Base-by-base conservation (phyloP, 2,888 invertebrate genomes). In the Alsophila aescularia region DNA sequence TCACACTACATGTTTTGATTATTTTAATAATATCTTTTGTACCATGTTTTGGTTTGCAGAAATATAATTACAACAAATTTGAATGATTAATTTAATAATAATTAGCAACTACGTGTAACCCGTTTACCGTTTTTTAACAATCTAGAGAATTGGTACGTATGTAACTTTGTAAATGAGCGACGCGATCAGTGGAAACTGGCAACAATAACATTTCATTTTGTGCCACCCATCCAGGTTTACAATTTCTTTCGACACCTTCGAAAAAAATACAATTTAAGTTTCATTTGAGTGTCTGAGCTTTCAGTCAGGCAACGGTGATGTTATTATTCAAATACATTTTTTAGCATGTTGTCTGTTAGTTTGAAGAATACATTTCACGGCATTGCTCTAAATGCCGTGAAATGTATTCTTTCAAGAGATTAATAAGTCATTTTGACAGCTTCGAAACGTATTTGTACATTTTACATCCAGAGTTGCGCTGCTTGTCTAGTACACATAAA, bases 81-180 rank as follows among this genome's bases (percentile, higher is more conserved):
- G 18, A 43, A 49, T 55, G 10, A 58, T 40, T 31, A 50, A 16
- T 36, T 29, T 40, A 40, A 50, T 55, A 45, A 55, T 51, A 42
- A 55, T 34, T 21, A 35, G 40, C 55, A 50, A 49, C 45, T 51
- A 55, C 13, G 15, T 51, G 35, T 44, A 60, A 56, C 59, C 52
- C 56, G 51, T 61, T 61, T 48, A 60, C 44, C 58, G 56, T 52
- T 53, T 64, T 63, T 65, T 66, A 67, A 70, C 67, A 54, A 67
- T 60, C 63, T 67, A 54, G 49, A 24, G 40, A 70, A 75, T 72
- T 70, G 70, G 63, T 62, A 64, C 62, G 68, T 70, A 64, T 63
- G 68, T 70, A 72, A 70, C 67, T 68, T 64, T 54, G 58, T 65
- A 62, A 69, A 66, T 67, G 66, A 67, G 67, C 56, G 58, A 62